Conservation (phyloP, 1,140 invertebrate species). For the Dolichoris vasculosae region DNA sequence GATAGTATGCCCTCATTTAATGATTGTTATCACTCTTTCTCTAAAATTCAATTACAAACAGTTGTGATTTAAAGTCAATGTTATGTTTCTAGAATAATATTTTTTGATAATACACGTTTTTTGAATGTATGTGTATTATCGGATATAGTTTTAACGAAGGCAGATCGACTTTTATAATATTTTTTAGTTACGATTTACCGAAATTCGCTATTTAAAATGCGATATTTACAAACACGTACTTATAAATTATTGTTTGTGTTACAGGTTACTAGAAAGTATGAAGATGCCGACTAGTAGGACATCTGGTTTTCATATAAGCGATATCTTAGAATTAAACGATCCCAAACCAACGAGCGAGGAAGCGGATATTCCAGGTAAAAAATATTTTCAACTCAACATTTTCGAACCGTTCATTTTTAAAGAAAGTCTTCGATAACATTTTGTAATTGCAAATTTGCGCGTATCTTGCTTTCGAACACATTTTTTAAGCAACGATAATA, state of each 20-base stretch:
- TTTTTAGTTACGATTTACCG: too few relatives aligned
- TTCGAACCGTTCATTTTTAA: too few relatives aligned
- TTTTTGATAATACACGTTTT: background rate
- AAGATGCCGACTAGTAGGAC: slow-evolving; percentile 76
- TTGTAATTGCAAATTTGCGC: too few relatives aligned
- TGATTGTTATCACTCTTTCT: background rate
- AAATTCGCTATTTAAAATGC: too few relatives aligned
- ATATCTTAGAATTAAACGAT: slow-evolving; percentile 82
- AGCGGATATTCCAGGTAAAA: slow-evolving; percentile 64
- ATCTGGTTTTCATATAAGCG: slow-evolving; percentile 84
- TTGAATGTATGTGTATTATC: background rate
- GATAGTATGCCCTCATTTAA: slow-evolving; percentile 3
- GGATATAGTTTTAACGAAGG: too few relatives aligned
- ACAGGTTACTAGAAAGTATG: slow-evolving; percentile 75
- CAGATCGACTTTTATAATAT: too few relatives aligned
- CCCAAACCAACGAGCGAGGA: slow-evolving; percentile 66
- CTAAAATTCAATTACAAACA: background rate
- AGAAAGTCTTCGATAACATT: too few relatives aligned
- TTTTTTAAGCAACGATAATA: too few relatives aligned
- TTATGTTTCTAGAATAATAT: background rate
- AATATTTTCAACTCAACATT: background rate
- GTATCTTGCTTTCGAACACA: too few relatives aligned
- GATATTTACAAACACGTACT: too few relatives aligned
- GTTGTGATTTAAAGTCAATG: background rate
- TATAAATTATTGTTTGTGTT: slow-evolving; percentile 54